Evolutionary conservation across 2,888 invertebrate genomes (phyloP).

Genomic region (Meghimatium bilineatum): DNA sequence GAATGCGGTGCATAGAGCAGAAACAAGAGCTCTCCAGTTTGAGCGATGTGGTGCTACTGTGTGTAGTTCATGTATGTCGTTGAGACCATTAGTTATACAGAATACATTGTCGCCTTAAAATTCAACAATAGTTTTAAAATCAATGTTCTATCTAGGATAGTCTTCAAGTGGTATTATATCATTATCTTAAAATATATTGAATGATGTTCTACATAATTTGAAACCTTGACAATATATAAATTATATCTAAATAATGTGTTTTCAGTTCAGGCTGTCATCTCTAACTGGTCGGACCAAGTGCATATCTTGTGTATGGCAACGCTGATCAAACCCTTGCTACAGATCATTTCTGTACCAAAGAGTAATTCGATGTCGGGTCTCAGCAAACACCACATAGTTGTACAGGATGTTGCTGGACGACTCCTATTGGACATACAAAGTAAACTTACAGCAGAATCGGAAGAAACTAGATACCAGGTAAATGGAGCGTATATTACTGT

Average conservation of each 20-base stretch:
- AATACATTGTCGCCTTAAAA: too few relatives aligned
- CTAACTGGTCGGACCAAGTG: background rate
- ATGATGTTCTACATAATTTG: too few relatives aligned
- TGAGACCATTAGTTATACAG: too few relatives aligned
- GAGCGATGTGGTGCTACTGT: too few relatives aligned
- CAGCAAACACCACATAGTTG: background rate
- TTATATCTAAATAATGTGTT: background rate
- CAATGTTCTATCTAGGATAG: too few relatives aligned
- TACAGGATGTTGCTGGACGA: slow-evolving; percentile 4
- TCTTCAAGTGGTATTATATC: too few relatives aligned
- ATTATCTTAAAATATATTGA: too few relatives aligned
- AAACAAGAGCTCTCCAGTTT: too few relatives aligned
- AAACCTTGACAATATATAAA: background rate
- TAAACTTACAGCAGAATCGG: background rate
- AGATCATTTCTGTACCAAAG: slow-evolving; percentile 27
- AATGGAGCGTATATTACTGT: too few relatives aligned
- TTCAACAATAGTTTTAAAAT: too few relatives aligned
- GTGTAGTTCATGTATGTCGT: too few relatives aligned
- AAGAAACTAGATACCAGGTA: background rate
- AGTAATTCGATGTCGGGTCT: background rate
- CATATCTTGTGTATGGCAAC: slow-evolving; percentile 29
- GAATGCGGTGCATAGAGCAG: too few relatives aligned
- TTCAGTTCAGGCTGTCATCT: slow-evolving; percentile 21
- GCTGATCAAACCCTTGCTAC: slow-evolving; percentile 36
- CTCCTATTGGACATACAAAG: slow-evolving; percentile 8